Evolutionary conservation across 2,888 invertebrate species (phyloP), one percentile per base, ranked within the genome.

Genomic region (Brachypalpus laphriformis): DNA sequence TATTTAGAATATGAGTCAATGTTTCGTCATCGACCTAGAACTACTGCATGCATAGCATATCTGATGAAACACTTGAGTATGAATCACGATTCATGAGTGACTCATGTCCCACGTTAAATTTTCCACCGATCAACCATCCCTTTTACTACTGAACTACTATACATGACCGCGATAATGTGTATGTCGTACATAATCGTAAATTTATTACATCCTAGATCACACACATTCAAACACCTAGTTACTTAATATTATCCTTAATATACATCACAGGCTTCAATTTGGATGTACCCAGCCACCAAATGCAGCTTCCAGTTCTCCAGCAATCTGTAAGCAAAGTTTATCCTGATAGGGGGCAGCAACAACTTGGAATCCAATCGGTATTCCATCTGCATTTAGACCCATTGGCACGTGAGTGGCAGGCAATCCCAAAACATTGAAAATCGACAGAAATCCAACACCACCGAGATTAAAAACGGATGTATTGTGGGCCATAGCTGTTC

Each of bases 251-350:
- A 66, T 61, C 49, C 47, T 63, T 70, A 42, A 76, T 47, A 28
- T 18, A 72, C 63, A 56, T 56, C 59, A 42, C 54, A 56, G 45
- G 45, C 42, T 42, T 51, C 61, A 56, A 8, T 76, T 74, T 9
- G 95, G 94, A 8, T 94, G 93, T 37, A 93, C 90, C 98, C 98
- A 98, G 0, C 98, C 98, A 0, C 97, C 97, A 91, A 97, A 97
- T 8, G 93, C 94, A 42, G 92, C 92, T 89, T 97, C 97, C 47
- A 98, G 90, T 88, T 96, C 95, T 86, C 93, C 92, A 1, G 98
- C 98, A 3, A 97, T 95, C 0, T 96, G 95, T 20, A 98, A 90
- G 82, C 97, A 96, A 7, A 97, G 91, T 74, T 95, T 93, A 91
- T 98, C 98, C 89, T 96, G 95, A 90, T 95, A 92, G 20, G 95